These are phyloP conservation scores for Orchesella flavescens DNA, from an alignment of 2,888 invertebrate species.

Conservation along the genomic window DNA sequence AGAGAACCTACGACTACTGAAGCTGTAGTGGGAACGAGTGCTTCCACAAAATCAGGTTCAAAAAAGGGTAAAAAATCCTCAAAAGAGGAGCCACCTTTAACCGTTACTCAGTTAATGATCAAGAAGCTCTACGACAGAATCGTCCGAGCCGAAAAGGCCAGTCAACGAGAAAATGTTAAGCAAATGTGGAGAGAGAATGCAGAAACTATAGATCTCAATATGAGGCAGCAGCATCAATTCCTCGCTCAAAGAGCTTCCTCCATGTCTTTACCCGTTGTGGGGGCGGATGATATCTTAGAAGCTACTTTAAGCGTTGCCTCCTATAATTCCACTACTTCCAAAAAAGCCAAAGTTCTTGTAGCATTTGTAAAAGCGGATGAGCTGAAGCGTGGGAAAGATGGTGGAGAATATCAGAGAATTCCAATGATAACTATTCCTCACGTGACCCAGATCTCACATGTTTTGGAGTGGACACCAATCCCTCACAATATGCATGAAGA, in stretches of 20 bases:
- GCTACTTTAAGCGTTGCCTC: constrained; percentile 10
- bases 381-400: background rate
- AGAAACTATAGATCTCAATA: constrained; percentile 3
- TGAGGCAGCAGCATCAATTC: constrained; percentile 31
- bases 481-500: constrained; percentile 67
- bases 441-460: constrained; percentile 58
- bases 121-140: constrained; percentile 40
- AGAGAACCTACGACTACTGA: background rate
- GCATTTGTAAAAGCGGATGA: constrained; percentile 1
- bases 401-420: constrained; percentile 20
- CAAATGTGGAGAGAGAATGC: constrained; percentile 39
- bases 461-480: constrained; percentile 65
- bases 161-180: constrained; percentile 25
- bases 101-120: constrained; percentile 39
- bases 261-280: background rate
- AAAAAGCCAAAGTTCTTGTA: constrained; percentile 42
- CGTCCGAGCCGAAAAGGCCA: constrained; percentile 30
- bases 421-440: constrained; percentile 51
- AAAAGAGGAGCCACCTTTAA: constrained; percentile 23
- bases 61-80: constrained; percentile 5
- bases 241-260: constrained; percentile 33
- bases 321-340: constrained; percentile 17
- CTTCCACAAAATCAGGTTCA: background rate
- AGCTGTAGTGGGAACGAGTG: background rate
- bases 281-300: constrained; percentile 31